Evolutionary conservation across 2,113 vertebrate species (phyloP), one percentile per base, ranked within the genome.

Genomic region (Misgurnus anguillicaudatus): DNA sequence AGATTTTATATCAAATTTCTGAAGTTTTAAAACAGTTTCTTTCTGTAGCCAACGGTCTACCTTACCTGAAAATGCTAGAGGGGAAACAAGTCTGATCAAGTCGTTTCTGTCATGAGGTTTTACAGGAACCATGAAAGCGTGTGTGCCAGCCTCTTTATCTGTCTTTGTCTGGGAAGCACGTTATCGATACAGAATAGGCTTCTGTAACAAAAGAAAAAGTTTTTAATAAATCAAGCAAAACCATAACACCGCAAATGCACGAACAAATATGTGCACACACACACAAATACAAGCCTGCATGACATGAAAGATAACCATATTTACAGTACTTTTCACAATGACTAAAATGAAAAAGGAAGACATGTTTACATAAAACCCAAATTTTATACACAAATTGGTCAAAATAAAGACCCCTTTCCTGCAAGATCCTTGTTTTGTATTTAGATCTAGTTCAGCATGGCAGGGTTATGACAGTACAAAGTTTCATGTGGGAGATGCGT

Each of bases 51-150:
- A 36, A 17, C 21, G 19, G 11, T 8, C 16, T 5, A 74, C 4
- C 45, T 61, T 47, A 67, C 24, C 36, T 41, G 41, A 51, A 51
- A 57, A 6, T 48, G 64, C 60, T 9, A 4, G 5, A 67, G 63
- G 60, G 38, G 19, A 68, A 79, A 67, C 76, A 68, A 66, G 80
- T 73, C 72, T 77, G 4, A 21, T 62, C 80, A 81, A 31, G 73
- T 55, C 13, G 57, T 61, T 55, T 74, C 13, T n/a, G 68, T 76
- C 80, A 71, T 71, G 69, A 51, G 65, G 14, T 55, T 81, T 31
- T 78, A 64, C 47, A 14, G 76, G 45, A 82, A 81, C 39, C 38
- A 9, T 36, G 36, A 24, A 48, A 53, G 38, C 41, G 1, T 64
- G 47, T 48, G 16, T 53, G 21, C 14, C n/a, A 9, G 48, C 1